phyloP scores from a whole-genome alignment of 2,797 vertebrate species.

The Bradypodion ventrale region DNA sequence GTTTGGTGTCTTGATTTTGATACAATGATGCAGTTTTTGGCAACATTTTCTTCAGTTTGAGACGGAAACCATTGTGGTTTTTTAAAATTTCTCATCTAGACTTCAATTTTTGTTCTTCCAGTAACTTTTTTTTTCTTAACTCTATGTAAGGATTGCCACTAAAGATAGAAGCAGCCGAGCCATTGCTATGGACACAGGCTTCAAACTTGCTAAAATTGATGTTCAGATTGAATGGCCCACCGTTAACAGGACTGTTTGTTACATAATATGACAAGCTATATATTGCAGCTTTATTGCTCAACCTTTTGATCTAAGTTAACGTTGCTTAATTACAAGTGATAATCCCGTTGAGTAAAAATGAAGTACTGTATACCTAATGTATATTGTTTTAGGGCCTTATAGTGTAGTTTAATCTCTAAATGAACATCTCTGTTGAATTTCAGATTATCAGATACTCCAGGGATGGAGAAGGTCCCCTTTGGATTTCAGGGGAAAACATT shows the following conservation, averaged over 20 bases:
- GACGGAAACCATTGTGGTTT: no score
- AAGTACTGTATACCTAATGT: background rate
- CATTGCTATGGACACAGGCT: no score
- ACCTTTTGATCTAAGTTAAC: background rate
- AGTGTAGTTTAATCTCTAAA: background rate
- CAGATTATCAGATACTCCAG: constrained; percentile 94
- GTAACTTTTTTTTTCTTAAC: no score
- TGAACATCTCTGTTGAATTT: constrained; percentile 44
- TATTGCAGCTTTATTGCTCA: background rate
- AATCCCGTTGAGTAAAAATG: background rate
- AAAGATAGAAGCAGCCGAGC: background rate
- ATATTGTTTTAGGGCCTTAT: background rate
- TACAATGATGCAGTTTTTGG: no score
- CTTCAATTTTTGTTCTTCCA: no score
- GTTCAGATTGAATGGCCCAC: no score
- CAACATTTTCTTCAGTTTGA: no score
- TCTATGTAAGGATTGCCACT: background rate
- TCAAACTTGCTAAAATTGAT: no score
- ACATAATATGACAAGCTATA: background rate
- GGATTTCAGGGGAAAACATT: constrained; percentile 88
- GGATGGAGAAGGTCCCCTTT: constrained; percentile 83
- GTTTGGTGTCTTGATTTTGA: no score
- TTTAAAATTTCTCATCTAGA: no score
- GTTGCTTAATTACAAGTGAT: background rate
- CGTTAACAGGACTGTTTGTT: background rate